Evolutionary conservation across 2,797 vertebrate species (phyloP), one percentile per base, ranked within the genome.

Genomic region (Esox lucius): DNA sequence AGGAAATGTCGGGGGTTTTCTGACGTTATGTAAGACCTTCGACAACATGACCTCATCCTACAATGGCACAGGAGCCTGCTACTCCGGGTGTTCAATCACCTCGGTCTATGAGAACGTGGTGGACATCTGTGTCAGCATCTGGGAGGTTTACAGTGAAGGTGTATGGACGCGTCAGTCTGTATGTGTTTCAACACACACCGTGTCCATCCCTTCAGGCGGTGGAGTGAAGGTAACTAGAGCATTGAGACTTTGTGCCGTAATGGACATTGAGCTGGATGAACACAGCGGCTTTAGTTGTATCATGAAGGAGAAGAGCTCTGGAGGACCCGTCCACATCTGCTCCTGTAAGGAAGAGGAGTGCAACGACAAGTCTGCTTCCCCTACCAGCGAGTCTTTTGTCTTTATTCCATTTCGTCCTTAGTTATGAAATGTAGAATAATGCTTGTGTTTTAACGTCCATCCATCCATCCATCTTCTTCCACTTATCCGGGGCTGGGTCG

Each of bases 161-260:
- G 70, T n/a, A 17, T 65, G 48, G 16, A 67, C 64, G 39, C 11
- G 67, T 66, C 53, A 51, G 59, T 51, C 70, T 75, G 13, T 70
- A 35, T 59, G 46, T 68, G 1, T 51, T 33, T 6, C 3, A 62
- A 11, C 26, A 16, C n/a, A n/a, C 28, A 31, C 28, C 1, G 28
- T 31, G 28, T 53, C 11, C 33, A 4, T 8, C 49, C 22, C 35
- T 24, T 2, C 7, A 98, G 97, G 97, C 95, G 95, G 78, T 95
- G 92, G 83, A 95, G 94, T 13, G 94, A 94, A 64, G 91, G 90
- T 51, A 93, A 87, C 66, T 86, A 93, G 87, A 94, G 93, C 0
- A 84, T 96, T 1, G 96, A 98, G 92, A 97, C 42, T 51, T 3
- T 98, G n/a, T n/a, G 97, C 80, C n/a, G n/a, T n/a, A n/a, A n/a